A percentile compares a stretch with the other conserved stretches of the same genome.
Evolutionary conservation across 2,797 vertebrate species (phyloP).

Genomic region (Hippopotamyrus pictus): DNA sequence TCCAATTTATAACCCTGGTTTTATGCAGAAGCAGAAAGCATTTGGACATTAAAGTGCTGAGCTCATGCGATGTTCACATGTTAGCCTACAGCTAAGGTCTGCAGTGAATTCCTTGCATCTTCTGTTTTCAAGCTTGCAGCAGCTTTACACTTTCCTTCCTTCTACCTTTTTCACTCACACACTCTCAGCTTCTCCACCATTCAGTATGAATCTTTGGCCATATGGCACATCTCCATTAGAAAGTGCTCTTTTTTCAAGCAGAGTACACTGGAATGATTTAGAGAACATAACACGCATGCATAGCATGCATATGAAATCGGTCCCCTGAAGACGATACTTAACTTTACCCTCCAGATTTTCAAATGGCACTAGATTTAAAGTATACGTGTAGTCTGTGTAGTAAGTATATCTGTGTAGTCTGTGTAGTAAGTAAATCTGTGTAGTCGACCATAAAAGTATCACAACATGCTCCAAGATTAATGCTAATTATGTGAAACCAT

Average conservation of each 20-base stretch:
- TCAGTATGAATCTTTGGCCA: background rate
- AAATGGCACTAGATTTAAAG: constrained; percentile 11
- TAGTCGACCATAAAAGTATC: constrained; percentile 18
- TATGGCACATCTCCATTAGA: background rate
- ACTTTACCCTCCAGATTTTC: constrained; percentile 8
- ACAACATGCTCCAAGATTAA: constrained; percentile 21
- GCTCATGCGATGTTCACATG: constrained; percentile 45
- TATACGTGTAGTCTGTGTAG: background rate
- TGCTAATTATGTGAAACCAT: constrained; percentile 18
- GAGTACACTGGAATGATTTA: background rate
- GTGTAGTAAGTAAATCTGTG: constrained; percentile 14
- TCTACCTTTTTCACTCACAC: background rate
- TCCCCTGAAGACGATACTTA: background rate
- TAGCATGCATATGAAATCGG: background rate
- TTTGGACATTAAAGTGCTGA: constrained; percentile 50
- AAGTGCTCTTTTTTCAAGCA: background rate
- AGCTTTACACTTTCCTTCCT: constrained; percentile 13
- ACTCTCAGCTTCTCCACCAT: background rate
- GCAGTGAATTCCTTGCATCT: constrained; percentile 29
- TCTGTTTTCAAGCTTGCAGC: constrained; percentile 19
- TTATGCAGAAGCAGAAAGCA: constrained; percentile 48
- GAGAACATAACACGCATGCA: background rate
- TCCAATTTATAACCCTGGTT: constrained; percentile 51
- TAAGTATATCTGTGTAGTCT: constrained; percentile 9
- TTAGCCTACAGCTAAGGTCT: constrained; percentile 24